Base-by-base conservation (phyloP, 2,888 invertebrate species). In the Agriotes lineatus region DNA sequence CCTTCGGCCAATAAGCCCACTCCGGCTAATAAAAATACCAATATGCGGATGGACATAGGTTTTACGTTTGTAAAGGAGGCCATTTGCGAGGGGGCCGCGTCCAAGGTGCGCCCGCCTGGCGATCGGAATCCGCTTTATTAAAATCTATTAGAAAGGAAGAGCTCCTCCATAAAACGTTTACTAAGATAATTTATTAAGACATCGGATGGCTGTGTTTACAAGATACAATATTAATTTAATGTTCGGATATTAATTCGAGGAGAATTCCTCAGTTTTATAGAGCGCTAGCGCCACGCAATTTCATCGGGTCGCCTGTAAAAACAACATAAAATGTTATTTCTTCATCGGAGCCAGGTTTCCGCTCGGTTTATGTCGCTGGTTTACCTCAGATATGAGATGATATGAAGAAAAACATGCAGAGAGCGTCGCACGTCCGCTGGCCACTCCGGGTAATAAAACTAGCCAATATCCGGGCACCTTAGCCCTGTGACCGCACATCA, bases 381-480 rank as follows among this genome's bases (percentile, higher is more conserved):
- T 78, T 73, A 79, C 79, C 80, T 80, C 79, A 78, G 79, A 79
- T 78, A 78, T 69, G 70, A 70, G 72, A 72, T 72, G 74, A 76
- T 75, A 76, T 74, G 74, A 77, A 73, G 78, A 77, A 77, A 77
- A 77, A 77, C 76, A 78, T 78, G 78, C 78, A 80, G 73, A 76
- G 71, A 70, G 76, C 67, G 70, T 62, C 66, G 67, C 82, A 82
- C 82, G 83, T 82, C 81, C 82, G 79, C 76, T 77, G 81, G 76
- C 81, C 81, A 81, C 81, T 82, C 79, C 74, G 77, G 80, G 83
- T 82, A 83, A 84, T 84, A 84, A 84, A 84, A 84, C 81, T 81
- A 79, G 81, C 84, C 84, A 84, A 84, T 84, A 84, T 84, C 84
- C 84, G 82, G 80, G 75, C 78, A 79, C 80, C 81, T 79, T 79